phyloP scores from a whole-genome alignment of 2,113 vertebrate species.

The Chionodraco myersi region DNA sequence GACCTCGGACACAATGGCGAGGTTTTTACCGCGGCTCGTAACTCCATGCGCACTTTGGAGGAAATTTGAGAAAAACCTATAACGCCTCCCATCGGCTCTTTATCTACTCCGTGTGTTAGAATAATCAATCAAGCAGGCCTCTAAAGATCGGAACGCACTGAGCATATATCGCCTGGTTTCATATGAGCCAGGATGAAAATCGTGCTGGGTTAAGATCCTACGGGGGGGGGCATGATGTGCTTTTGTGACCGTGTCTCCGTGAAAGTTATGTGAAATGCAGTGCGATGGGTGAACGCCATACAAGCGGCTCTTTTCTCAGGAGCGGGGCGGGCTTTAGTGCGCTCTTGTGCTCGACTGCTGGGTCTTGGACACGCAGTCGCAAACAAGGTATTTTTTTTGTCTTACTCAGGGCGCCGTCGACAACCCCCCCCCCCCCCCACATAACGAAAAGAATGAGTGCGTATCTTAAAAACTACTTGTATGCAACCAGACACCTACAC shows the following conservation, averaged over 20 bases:
- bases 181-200: conserved; percentile 8
- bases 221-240: conserved; percentile 6
- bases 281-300: conserved; percentile 47
- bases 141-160: conserved; percentile 40
- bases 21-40: conserved; percentile 64
- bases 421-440: neutral
- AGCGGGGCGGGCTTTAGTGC: conserved; percentile 77
- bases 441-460: conserved; percentile 26
- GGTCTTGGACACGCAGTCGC: conserved; percentile 74
- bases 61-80: conserved; percentile 64
- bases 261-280: conserved; percentile 75
- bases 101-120: conserved; percentile 39
- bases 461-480: conserved; percentile 52
- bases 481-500: neutral
- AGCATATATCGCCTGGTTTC: conserved; percentile 25
- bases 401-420: conserved; percentile 51
- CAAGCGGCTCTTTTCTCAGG: conserved; percentile 64
- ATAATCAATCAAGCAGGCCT: conserved; percentile 55
- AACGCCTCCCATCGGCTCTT: conserved; percentile 64
- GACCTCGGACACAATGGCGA: conserved; percentile 73
- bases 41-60: conserved; percentile 79
- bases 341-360: conserved; percentile 75
- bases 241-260: conserved; percentile 45
- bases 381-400: conserved; percentile 57
- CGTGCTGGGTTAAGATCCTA: neutral